phyloP scores from a whole-genome alignment of 2,888 invertebrate genomes.

The Gymnoscelis rufifasciata region DNA sequence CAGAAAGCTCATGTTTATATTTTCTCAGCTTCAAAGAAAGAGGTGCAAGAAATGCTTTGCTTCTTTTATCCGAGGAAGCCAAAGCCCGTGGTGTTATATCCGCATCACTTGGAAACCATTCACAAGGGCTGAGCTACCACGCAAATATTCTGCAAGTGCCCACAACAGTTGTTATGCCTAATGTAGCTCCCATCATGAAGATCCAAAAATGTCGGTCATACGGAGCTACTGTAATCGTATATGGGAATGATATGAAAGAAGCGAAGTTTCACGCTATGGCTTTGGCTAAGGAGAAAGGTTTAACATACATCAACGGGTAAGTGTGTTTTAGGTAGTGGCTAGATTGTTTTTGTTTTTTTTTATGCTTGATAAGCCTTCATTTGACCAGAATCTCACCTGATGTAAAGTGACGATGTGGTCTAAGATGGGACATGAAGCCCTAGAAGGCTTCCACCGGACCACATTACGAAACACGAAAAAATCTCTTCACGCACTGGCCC shows the following conservation, averaged over 20 bases:
- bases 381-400: too few relatives aligned
- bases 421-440: too few relatives aligned
- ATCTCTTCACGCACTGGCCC: too few relatives aligned
- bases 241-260: conserved; percentile 90
- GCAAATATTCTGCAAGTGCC: conserved; percentile 84
- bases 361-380: too few relatives aligned
- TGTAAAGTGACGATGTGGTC: too few relatives aligned
- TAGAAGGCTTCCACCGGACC: too few relatives aligned
- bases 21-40: conserved; percentile 96
- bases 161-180: conserved; percentile 96
- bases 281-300: conserved; percentile 83
- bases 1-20: too few relatives aligned
- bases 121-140: conserved; percentile 88
- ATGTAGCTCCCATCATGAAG: conserved; percentile 97
- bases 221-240: conserved; percentile 90
- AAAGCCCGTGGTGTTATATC: conserved; percentile 90
- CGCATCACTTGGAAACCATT: conserved; percentile 96
- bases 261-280: conserved; percentile 89
- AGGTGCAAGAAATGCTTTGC: conserved; percentile 91
- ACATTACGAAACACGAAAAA: too few relatives aligned
- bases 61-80: conserved; percentile 85
- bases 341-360: too few relatives aligned
- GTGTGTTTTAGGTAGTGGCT: too few relatives aligned
- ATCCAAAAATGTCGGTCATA: conserved; percentile 91
- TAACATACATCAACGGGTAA: conserved; percentile 93